phyloP scores from a whole-genome alignment of 2,113 vertebrate species.

The Eupsittula cactorum region DNA sequence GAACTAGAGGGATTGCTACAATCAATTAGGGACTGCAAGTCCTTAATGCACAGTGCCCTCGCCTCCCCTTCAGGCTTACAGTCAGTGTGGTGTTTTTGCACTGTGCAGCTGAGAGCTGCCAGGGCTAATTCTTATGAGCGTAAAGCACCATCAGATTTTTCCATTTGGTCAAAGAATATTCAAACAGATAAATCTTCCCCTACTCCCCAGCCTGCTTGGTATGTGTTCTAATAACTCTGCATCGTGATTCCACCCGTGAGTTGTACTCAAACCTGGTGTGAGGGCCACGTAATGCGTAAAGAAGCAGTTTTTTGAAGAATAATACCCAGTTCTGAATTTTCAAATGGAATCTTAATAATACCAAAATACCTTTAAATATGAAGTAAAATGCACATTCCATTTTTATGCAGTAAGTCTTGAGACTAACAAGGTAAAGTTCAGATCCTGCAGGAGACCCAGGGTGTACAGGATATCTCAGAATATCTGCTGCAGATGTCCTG shows the following conservation, averaged over 20 bases:
- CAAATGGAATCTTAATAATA: background rate
- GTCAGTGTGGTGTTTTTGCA: background rate
- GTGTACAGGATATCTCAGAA: background rate
- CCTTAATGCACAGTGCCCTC: too few relatives aligned
- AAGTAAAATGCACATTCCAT: background rate
- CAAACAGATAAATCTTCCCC: background rate
- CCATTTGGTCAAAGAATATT: background rate
- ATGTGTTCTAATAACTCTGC: background rate
- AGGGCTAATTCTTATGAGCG: fast-evolving
- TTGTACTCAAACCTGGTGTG: background rate
- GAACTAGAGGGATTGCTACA: too few relatives aligned
- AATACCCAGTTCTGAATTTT: background rate
- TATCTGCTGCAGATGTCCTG: background rate
- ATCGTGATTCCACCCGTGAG: background rate
- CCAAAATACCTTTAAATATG: background rate
- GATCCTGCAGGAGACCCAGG: background rate
- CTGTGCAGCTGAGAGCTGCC: background rate
- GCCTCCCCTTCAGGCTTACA: fast-evolving
- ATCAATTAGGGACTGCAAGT: fast-evolving
- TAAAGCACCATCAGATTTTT: background rate
- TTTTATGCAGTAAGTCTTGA: background rate
- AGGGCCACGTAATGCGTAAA: background rate
- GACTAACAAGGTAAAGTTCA: background rate
- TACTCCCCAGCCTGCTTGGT: background rate
- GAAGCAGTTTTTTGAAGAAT: background rate